Percentiles rank a stretch among this genome's conserved stretches.
phyloP scores from a whole-genome alignment of 2,113 vertebrate genomes.

The Pimephales promelas region DNA sequence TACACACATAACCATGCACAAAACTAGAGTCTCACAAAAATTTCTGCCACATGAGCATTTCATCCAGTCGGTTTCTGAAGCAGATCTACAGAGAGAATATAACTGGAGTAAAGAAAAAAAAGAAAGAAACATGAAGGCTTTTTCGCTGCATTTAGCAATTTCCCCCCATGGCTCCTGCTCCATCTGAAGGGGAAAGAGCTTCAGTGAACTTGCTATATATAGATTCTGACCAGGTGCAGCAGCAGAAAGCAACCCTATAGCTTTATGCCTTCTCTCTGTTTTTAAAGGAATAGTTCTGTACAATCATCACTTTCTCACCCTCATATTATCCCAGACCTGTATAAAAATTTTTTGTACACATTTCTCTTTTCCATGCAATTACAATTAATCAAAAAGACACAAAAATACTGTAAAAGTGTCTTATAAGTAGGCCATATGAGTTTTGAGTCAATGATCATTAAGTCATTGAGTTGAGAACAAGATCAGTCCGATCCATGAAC shows the following conservation, averaged over 20 bases:
- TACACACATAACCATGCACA: background rate
- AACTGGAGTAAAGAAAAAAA: constrained; percentile 14
- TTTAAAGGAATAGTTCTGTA: background rate
- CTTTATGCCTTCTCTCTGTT: background rate
- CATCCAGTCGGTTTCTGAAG: background rate
- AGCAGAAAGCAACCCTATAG: background rate
- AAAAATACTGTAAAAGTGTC: background rate
- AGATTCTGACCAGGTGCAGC: constrained; percentile 39
- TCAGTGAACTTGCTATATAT: constrained; percentile 61
- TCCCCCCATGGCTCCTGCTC: constrained; percentile 17
- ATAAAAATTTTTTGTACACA: background rate
- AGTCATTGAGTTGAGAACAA: background rate
- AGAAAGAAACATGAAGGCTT: constrained; percentile 37
- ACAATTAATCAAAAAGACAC: background rate
- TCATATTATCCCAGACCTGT: background rate
- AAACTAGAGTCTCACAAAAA: background rate
- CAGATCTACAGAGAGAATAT: constrained; percentile 22
- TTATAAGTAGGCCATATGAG: background rate
- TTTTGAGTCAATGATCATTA: background rate
- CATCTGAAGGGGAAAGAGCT: constrained; percentile 54
- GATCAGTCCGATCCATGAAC: background rate
- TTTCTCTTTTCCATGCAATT: background rate
- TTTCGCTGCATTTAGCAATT: constrained; percentile 62
- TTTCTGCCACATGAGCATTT: constrained; percentile 25
- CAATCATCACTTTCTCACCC: background rate